A percentile compares a stretch with the other conserved stretches of the same genome.
phyloP scores from a whole-genome alignment of 1,140 invertebrate species.

The Elymnias hypermnestra region DNA sequence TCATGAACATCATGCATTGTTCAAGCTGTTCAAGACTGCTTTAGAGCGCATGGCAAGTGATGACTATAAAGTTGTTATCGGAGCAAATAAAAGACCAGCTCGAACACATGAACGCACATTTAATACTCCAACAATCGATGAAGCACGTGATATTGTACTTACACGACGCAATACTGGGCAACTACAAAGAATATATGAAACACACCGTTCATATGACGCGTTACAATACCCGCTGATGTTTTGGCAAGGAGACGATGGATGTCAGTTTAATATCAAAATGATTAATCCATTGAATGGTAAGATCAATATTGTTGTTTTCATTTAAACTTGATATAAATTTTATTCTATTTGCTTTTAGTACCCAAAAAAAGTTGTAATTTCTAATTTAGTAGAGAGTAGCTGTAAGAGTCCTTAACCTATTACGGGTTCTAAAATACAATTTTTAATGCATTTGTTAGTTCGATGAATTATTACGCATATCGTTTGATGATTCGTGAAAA shows the following conservation, averaged over 20 bases:
- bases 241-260: slow-evolving; percentile 17
- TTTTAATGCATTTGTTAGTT: too few relatives aligned
- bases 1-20: too few relatives aligned
- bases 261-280: slow-evolving; percentile 9
- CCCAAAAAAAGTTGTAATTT: too few relatives aligned
- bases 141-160: slow-evolving; percentile 6
- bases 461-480: slow-evolving; percentile 19
- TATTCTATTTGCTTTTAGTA: too few relatives aligned
- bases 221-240: slow-evolving; percentile 13
- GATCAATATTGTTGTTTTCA: too few relatives aligned
- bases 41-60: slow-evolving; percentile 27
- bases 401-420: too few relatives aligned
- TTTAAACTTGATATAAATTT: too few relatives aligned
- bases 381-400: too few relatives aligned
- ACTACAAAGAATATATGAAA: slow-evolving; percentile 1
- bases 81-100: slow-evolving; percentile 5
- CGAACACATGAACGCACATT: slow-evolving; percentile 7
- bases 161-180: not conserved
- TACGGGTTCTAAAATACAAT: too few relatives aligned
- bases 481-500: slow-evolving; percentile 46
- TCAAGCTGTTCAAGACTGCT: too few relatives aligned
- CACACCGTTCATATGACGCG: slow-evolving; percentile 8
- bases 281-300: slow-evolving; percentile 1
- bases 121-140: slow-evolving; percentile 11
- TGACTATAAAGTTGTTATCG: too few relatives aligned